A percentile compares a stretch with the other conserved stretches of the same genome.
Conservation (phyloP, 2,888 invertebrate genomes). For the Arenicola marina region DNA sequence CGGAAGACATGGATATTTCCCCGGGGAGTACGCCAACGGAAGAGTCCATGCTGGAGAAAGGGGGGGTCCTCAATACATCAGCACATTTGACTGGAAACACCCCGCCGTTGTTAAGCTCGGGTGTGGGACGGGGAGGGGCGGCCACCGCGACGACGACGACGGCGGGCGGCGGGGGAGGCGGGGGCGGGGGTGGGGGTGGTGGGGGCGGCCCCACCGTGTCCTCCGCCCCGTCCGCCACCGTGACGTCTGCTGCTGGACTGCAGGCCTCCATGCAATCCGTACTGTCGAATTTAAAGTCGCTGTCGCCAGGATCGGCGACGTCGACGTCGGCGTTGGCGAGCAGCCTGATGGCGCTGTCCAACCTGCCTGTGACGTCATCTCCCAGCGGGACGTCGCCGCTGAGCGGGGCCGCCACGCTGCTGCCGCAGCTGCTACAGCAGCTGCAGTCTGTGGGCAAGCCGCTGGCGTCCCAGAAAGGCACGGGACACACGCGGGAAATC, state of each 20-base stretch:
- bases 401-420: not conserved
- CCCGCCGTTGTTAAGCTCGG: no score
- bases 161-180: not conserved
- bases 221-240: not conserved
- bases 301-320: not conserved
- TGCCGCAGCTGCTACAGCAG: slow-evolving; percentile 6
- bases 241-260: not conserved
- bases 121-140: no score
- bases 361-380: not conserved
- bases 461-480: no score
- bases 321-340: not conserved
- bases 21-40: slow-evolving; percentile 73
- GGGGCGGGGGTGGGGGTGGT: no score
- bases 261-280: not conserved
- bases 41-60: slow-evolving; percentile 12
- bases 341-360: not conserved
- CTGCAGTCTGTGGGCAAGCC: no score
- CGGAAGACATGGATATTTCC: slow-evolving; percentile 92
- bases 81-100: not conserved
- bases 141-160: not conserved
- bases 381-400: not conserved
- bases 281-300: not conserved
- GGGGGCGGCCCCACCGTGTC: not conserved
- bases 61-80: not conserved
- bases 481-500: no score